A percentile compares a stretch with the other conserved stretches of the same genome.
Evolutionary conservation across 2,113 vertebrate species (phyloP).

Genomic region (Eulacestoma nigropectus): DNA sequence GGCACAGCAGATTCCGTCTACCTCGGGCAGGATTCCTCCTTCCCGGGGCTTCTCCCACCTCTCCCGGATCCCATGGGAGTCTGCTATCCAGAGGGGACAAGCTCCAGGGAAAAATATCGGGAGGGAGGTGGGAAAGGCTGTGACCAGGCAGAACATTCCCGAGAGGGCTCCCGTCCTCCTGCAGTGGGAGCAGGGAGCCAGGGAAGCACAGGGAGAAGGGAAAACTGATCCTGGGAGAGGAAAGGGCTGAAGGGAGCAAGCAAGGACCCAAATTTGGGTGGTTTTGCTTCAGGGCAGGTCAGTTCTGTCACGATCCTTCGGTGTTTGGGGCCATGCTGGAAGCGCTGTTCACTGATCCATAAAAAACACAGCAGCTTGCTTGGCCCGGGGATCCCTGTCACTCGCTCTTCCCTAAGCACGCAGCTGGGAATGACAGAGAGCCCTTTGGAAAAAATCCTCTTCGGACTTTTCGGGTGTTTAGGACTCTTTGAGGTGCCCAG

Average conservation of each 20-base stretch:
- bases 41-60: background rate
- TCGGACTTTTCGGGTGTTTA: accelerated
- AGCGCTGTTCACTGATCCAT: accelerated
- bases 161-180: background rate
- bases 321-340: accelerated
- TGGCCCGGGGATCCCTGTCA: background rate
- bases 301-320: accelerated
- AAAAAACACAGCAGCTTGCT: background rate
- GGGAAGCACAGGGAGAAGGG: background rate
- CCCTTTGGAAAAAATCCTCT: background rate
- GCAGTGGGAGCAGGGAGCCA: background rate
- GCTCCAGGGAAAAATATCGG: background rate
- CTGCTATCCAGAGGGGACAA: background rate
- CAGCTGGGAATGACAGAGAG: background rate
- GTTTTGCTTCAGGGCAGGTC: background rate
- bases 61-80: background rate
- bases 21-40: background rate
- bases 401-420: background rate
- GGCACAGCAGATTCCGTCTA: background rate
- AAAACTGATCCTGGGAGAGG: background rate
- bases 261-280: background rate
- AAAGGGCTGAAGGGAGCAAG: background rate
- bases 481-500: background rate
- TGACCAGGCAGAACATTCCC: background rate
- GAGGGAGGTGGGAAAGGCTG: background rate